Evolutionary conservation across 2,113 vertebrate genomes (phyloP).

Genomic region (Etheostoma spectabile): DNA sequence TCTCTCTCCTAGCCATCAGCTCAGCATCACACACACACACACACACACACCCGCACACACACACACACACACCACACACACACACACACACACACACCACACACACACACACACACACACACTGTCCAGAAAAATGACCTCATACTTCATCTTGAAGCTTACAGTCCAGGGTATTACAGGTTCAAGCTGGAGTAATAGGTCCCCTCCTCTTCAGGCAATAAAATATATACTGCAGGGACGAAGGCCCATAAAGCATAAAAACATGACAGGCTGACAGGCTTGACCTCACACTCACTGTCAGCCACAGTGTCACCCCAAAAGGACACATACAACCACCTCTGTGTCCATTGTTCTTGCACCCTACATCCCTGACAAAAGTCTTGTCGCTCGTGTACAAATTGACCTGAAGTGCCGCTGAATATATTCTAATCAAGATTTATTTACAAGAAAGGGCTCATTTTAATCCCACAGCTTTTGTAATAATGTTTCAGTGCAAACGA

Average conservation of each 20-base stretch:
- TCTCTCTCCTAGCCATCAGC: constrained; percentile 35
- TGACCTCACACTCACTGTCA: constrained; percentile 25
- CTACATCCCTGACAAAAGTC: too few relatives aligned
- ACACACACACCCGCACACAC: constrained; percentile 7
- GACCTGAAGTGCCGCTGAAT: too few relatives aligned
- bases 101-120: not conserved
- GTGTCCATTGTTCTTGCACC: not conserved
- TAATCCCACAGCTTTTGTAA: too few relatives aligned
- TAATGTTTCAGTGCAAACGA: too few relatives aligned
- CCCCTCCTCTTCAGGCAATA: constrained; percentile 16
- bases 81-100: constrained; percentile 7
- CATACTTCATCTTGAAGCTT: constrained; percentile 27
- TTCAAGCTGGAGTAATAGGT: not conserved
- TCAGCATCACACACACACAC: constrained; percentile 19
- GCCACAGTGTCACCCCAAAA: constrained; percentile 7
- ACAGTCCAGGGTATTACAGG: constrained; percentile 29
- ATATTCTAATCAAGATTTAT: too few relatives aligned
- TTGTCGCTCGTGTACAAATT: too few relatives aligned
- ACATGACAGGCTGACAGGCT: constrained; percentile 27
- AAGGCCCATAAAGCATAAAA: constrained; percentile 34
- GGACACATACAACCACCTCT: not conserved
- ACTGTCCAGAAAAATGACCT: constrained; percentile 42
- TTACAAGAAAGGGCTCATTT: too few relatives aligned
- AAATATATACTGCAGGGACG: constrained; percentile 42
- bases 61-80: not conserved